These are phyloP conservation scores for Meiosimyza decipiens DNA, from an alignment of 2,888 invertebrate genomes.

Conservation along the genomic window DNA sequence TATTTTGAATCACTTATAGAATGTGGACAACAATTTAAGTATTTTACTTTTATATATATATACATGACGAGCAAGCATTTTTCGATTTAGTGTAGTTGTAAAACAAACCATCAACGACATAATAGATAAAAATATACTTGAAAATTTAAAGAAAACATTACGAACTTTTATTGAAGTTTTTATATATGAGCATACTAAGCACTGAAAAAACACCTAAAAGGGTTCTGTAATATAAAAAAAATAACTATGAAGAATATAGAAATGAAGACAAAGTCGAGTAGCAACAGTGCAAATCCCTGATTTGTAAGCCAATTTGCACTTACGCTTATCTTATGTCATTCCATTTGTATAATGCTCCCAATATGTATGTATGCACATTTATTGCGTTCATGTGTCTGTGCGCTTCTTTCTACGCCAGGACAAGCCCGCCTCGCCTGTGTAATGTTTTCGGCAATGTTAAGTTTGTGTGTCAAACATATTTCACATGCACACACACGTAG, in stretches of 20 bases:
- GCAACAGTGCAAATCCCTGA: constrained; percentile 60
- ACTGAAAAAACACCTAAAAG: no score
- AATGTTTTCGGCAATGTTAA: constrained; percentile 44
- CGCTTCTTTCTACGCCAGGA: constrained; percentile 29
- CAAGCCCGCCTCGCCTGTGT: constrained; percentile 35
- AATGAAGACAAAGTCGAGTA: constrained; percentile 24
- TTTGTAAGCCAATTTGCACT: constrained; percentile 68
- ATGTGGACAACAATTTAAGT: no score
- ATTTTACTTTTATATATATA: no score
- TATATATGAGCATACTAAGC: no score
- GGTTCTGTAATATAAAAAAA: background rate
- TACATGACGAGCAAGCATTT: no score
- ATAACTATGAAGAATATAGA: background rate
- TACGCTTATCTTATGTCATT: constrained; percentile 68
- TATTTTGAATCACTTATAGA: no score
- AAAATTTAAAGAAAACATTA: no score
- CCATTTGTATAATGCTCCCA: constrained; percentile 66
- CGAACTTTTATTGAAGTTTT: no score
- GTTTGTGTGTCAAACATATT: background rate
- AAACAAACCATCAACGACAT: no score
- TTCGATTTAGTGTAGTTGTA: no score
- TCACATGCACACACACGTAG: constrained; percentile 25
- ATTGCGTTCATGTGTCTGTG: constrained; percentile 24
- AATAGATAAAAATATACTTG: no score
- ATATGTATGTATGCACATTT: constrained; percentile 45